These are phyloP conservation scores for Ramphastos sulfuratus DNA, from an alignment of 2,113 vertebrate genomes.

Conservation along the genomic window DNA sequence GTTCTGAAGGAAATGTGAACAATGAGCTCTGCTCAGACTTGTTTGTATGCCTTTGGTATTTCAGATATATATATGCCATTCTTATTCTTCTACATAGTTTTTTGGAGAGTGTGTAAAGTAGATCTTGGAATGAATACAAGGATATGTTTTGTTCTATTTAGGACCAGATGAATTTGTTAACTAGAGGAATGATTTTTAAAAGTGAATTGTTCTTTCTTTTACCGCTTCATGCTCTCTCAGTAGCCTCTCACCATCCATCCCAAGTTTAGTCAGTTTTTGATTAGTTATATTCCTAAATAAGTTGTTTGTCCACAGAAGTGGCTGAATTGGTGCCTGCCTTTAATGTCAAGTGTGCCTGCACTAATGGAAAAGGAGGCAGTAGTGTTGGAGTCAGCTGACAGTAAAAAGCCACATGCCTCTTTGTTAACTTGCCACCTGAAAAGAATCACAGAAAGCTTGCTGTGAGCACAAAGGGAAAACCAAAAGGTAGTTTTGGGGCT, in stretches of 20 bases:
- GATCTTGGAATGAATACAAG: not conserved
- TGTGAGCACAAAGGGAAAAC: not conserved
- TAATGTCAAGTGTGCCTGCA: not conserved
- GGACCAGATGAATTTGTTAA: not conserved
- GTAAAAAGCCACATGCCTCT: not conserved
- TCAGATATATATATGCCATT: not conserved
- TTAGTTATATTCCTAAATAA: not conserved
- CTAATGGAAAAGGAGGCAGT: not conserved
- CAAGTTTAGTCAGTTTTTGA: not conserved
- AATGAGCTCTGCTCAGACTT: not conserved
- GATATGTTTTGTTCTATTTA: not conserved
- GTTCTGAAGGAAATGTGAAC: not conserved
- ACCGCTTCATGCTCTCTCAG: not conserved
- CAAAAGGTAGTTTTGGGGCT: not conserved
- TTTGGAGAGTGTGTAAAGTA: not conserved
- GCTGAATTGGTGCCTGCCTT: not conserved
- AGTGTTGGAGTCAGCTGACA: not conserved
- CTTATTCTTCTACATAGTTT: not conserved
- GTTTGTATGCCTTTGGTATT: not conserved
- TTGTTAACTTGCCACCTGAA: not conserved
- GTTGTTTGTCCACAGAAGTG: not conserved
- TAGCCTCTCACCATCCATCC: not conserved
- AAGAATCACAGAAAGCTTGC: not conserved
- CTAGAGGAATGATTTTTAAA: not conserved
- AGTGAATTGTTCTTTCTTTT: not conserved